Base-by-base conservation (phyloP, 2,113 vertebrate genomes). In the Atractosteus spatula region DNA sequence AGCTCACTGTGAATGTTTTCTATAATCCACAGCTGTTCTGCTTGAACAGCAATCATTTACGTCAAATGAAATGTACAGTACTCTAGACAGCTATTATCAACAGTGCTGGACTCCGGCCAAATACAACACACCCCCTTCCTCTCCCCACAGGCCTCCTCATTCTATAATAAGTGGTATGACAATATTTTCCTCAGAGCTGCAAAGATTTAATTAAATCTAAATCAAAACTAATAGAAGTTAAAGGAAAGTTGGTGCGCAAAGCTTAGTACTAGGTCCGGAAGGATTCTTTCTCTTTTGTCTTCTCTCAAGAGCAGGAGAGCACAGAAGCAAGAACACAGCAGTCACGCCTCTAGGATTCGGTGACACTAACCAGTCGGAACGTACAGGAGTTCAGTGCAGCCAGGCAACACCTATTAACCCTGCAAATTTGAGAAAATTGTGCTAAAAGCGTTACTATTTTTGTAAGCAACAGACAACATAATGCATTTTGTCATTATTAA, bases 241-340 rank as follows among this genome's bases (percentile, higher is more conserved):
- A 62, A 62, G 43, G 55, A 59, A 41, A 69, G 67, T n/a, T 55
- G 55, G 10, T 7, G 42, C 41, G 14, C 11, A 44, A 42, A 55
- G 7, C 61, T 41, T 69, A 64, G 42, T 17, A 70, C 68, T 74
- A 72, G 44, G 62, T 16, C n/a, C 57, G 4, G n/a, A 7, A 59
- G 12, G 57, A 59, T 62, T 66, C 16, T 54, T 47, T 16, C 41
- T 73, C 66, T 66, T 64, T 71, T 63, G 82, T 64, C 75, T 74
- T 81, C 51, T 62, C 74, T 79, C 8, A 65, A 16, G 55, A 55
- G 42, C 51, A n/a, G 41, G 47, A 68, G 55, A 71, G 14, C 47
- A 5, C n/a, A 16, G 17, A 57, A 16, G 55, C 70, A 51, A 68
- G 73, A 56, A 67, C 29, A 55, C 13, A 12, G 62, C 67, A 73